These are phyloP conservation scores for Plemyria rubiginata DNA, from an alignment of 2,888 invertebrate species.

Conservation along the genomic window DNA sequence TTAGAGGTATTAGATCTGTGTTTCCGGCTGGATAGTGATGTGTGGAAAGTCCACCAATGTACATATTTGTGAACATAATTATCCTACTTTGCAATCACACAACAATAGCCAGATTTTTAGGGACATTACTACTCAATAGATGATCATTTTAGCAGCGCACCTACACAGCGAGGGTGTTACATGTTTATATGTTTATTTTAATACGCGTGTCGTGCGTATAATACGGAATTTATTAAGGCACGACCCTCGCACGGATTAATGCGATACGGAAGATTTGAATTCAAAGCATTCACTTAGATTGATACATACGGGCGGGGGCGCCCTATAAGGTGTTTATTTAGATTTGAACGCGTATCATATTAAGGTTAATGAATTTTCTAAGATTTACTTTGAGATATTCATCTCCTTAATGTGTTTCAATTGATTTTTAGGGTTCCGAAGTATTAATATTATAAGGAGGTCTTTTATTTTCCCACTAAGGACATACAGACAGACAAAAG, in stretches of 20 bases:
- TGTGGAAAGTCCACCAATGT: no score
- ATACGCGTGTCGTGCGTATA: conserved; percentile 85
- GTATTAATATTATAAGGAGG: no score
- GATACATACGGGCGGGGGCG: conserved; percentile 64
- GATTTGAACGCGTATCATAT: conserved; percentile 32
- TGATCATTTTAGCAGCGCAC: conserved; percentile 48
- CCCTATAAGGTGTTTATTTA: conserved; percentile 50
- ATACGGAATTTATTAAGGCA: conserved; percentile 84
- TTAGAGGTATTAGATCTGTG: no score
- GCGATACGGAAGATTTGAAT: conserved; percentile 85
- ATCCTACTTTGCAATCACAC: no score
- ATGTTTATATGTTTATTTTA: conserved; percentile 86
- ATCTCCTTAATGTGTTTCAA: not conserved
- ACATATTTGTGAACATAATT: no score
- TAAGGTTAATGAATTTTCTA: conserved; percentile 32
- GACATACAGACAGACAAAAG: no score
- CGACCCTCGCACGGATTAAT: conserved; percentile 81
- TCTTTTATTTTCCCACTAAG: no score
- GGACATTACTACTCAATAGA: not conserved
- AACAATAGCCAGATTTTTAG: no score
- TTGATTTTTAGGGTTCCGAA: no score
- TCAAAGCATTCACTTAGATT: conserved; percentile 82
- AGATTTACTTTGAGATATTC: not conserved
- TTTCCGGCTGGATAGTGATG: no score
- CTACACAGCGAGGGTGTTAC: conserved; percentile 75